Percentiles rank a stretch among this genome's conserved stretches.
These are phyloP conservation scores for Rhinolophus ferrumequinum DNA, from an alignment of 2,113 vertebrate species.

Conservation along the genomic window DNA sequence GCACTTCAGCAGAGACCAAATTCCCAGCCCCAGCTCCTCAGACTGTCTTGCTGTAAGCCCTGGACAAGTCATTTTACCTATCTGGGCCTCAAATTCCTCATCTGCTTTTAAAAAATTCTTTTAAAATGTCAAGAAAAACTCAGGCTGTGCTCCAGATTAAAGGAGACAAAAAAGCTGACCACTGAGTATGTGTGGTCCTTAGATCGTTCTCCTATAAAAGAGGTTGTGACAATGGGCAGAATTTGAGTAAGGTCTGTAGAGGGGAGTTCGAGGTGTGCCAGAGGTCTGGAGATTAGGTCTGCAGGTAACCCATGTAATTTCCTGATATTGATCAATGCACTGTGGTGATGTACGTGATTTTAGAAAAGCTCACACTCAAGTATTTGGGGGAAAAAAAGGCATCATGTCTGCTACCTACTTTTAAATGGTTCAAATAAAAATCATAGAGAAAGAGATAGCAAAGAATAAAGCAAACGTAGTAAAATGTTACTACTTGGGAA, in stretches of 20 bases:
- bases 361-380: background rate
- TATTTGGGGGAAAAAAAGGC: background rate
- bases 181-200: background rate
- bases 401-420: background rate
- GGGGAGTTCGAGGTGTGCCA: background rate
- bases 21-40: background rate
- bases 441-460: background rate
- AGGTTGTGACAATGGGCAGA: background rate
- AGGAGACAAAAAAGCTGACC: background rate
- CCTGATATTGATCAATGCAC: background rate
- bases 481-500: constrained; percentile 44
- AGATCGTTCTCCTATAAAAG: background rate
- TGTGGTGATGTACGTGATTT: background rate
- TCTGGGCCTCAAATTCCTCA: background rate
- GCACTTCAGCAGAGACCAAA: background rate
- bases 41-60: background rate
- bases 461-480: background rate
- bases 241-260: background rate
- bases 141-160: background rate
- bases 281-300: background rate
- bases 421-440: background rate
- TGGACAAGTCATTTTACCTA: background rate
- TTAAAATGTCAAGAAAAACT: background rate
- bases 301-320: background rate
- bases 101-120: background rate